Base-by-base conservation (phyloP, 2,888 invertebrate species). In the Eupithecia insigniata region DNA sequence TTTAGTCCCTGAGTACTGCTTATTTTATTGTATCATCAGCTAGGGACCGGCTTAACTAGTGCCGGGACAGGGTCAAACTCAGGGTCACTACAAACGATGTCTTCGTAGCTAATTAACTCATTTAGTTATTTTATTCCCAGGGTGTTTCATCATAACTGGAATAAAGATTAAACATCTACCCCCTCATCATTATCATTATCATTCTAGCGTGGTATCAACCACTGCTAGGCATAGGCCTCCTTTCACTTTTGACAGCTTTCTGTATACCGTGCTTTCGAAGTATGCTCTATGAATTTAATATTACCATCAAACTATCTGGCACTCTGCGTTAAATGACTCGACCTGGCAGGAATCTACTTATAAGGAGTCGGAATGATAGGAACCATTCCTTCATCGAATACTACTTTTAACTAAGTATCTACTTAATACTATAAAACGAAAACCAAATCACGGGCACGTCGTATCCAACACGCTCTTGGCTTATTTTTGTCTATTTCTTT, bases 1-100 rank as follows among this genome's bases (percentile, higher is more conserved):
- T 89, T 88, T 87, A 89, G 84, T 89, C 87, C 83, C 83, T 80
- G 83, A 86, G 85, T 83, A 79, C 83, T 85, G 87, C 89, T 90
- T 90, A 91, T 92, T 91, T 90, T 90, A 92, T 91, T 92, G 89
- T 90, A 89, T 89, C 87, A 88, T 89, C 89, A 91, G 89, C 89
- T 84, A 84, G 84, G 80, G 85, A 85, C 83, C 76, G 83, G 87
- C 86, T 90, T 87, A 87, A 86, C 87, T 84, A 85, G 85, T 85
- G 80, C 84, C 78, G 79, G 83, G 39, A 18, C 73, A 68, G 73
- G 67, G 22, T 16, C 32, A 58, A 10, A 69, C 26, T 60, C n/a
- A 43, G 58, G 64, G 58, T 64, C 64, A 62, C 61, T 62, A 55
- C 55, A 55, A 60, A 60, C 28, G 60, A 60, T 18, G 30, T 60